A percentile compares a stretch with the other conserved stretches of the same genome.
These are phyloP conservation scores for Morbakka virulenta DNA, from an alignment of 30 jellyfish, hydroid and myxozoan species.

Conservation along the genomic window DNA sequence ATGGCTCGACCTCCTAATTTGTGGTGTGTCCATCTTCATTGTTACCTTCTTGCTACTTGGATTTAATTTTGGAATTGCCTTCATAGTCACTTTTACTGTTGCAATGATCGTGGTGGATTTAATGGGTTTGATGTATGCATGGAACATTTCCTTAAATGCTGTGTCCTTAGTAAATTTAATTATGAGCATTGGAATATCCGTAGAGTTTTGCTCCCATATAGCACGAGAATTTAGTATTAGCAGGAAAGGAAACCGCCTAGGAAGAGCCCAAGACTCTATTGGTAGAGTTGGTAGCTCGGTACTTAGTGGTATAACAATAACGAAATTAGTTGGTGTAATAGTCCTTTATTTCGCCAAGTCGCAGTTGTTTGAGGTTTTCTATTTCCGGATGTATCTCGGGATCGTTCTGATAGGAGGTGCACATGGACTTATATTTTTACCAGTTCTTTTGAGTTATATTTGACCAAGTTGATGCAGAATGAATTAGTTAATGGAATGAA, in stretches of 20 bases:
- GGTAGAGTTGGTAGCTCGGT: conserved; percentile 94
- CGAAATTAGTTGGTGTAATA: conserved; percentile 84
- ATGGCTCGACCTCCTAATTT: conserved; percentile 78
- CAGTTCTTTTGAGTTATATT: conserved; percentile 82
- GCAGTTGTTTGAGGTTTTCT: conserved; percentile 91
- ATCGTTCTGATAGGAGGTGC: conserved; percentile 74
- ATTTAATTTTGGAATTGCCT: conserved; percentile 74
- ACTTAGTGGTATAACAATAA: conserved; percentile 86
- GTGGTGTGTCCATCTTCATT: conserved; percentile 69
- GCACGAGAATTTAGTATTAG: conserved; percentile 85
- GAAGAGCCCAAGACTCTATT: conserved; percentile 83
- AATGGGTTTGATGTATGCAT: conserved; percentile 80
- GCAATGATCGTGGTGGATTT: conserved; percentile 83
- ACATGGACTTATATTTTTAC: conserved; percentile 90
- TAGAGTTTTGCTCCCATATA: conserved; percentile 91
- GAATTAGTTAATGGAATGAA: too few relatives aligned
- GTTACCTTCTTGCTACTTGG: conserved; percentile 87
- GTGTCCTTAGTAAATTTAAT: conserved; percentile 92
- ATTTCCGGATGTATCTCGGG: conserved; percentile 95
- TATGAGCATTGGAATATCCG: conserved; percentile 93
- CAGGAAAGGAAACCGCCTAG: conserved; percentile 57
- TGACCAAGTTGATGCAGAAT: too few relatives aligned
- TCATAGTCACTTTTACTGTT: conserved; percentile 75
- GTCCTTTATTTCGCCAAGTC: conserved; percentile 88
- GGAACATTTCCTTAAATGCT: conserved; percentile 84